Evolutionary conservation across 2,797 vertebrate genomes (phyloP).

Genomic region (Eleutherodactylus coqui): DNA sequence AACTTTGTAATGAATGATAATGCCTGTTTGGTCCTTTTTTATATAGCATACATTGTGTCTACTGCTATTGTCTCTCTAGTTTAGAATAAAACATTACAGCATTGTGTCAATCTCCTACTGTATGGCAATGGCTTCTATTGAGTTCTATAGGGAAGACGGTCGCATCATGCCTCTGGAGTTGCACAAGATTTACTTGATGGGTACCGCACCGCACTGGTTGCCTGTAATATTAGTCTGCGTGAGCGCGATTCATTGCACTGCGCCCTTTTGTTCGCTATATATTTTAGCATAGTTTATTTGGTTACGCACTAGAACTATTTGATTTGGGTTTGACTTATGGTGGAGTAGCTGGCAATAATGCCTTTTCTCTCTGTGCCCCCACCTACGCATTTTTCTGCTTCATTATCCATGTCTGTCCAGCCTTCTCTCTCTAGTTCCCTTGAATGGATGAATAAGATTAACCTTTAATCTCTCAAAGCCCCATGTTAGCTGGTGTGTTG

Average conservation of each 20-base stretch:
- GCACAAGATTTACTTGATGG: neutral
- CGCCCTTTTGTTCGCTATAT: neutral
- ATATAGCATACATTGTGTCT: neutral
- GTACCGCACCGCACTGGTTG: neutral
- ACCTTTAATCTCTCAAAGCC: conserved; percentile 25
- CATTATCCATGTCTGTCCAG: conserved; percentile 35
- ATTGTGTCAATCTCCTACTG: neutral
- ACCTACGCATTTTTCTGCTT: conserved; percentile 39
- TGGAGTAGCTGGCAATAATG: neutral
- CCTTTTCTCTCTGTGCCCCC: conserved; percentile 19
- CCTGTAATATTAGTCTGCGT: neutral
- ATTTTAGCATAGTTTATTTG: neutral
- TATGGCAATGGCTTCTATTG: neutral
- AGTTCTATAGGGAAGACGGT: neutral
- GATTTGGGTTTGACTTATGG: neutral
- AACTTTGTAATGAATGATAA: neutral
- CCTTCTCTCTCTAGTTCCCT: neutral
- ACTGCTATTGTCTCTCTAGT: no score
- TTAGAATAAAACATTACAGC: no score
- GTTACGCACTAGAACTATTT: neutral
- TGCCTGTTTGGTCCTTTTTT: neutral
- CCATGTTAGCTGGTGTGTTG: conserved; percentile 9
- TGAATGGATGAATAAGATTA: conserved; percentile 45
- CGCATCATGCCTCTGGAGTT: neutral
- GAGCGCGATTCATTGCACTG: neutral